Conservation (phyloP, 2,113 vertebrate species). For the Ciconia boyciana region DNA sequence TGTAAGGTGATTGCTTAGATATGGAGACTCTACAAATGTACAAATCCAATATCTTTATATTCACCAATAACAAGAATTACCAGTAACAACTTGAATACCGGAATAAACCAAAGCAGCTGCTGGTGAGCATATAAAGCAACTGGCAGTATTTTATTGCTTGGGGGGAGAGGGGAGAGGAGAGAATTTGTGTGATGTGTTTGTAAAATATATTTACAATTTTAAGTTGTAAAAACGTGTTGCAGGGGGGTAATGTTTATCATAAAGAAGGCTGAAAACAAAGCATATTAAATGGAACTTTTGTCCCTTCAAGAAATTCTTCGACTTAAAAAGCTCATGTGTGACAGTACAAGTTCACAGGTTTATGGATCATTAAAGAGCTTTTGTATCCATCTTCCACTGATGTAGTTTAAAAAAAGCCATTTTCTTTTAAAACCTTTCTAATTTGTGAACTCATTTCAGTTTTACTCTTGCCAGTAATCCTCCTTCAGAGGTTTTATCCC, state of each 20-base stretch:
- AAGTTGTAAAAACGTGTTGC: conserved; percentile 36
- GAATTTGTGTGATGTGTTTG: conserved; percentile 64
- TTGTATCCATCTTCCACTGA: not conserved
- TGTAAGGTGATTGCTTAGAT: conserved; percentile 62
- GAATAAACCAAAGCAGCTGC: conserved; percentile 76
- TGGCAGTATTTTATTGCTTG: conserved; percentile 81
- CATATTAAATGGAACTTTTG: conserved; percentile 38
- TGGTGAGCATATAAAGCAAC: conserved; percentile 76
- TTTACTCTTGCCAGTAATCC: not conserved
- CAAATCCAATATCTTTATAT: conserved; percentile 74
- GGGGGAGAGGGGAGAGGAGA: conserved; percentile 25
- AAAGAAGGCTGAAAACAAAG: conserved; percentile 70
- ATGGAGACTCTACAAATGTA: conserved; percentile 74
- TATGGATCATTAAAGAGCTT: conserved; percentile 48
- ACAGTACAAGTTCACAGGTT: conserved; percentile 50
- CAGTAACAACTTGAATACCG: conserved; percentile 72
- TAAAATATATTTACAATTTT: conserved; percentile 78
- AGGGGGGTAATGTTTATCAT: not conserved
- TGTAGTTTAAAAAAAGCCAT: not conserved
- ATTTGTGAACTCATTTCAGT: conserved; percentile 39
- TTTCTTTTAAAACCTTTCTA: conserved; percentile 9
- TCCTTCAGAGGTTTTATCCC: conserved; percentile 47
- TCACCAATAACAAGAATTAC: conserved; percentile 77
- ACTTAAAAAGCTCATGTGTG: conserved; percentile 19
- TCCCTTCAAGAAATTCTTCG: conserved; percentile 29